A percentile compares a stretch with the other conserved stretches of the same genome.
phyloP scores from a whole-genome alignment of 2,113 vertebrate species.

The Calcarius ornatus region DNA sequence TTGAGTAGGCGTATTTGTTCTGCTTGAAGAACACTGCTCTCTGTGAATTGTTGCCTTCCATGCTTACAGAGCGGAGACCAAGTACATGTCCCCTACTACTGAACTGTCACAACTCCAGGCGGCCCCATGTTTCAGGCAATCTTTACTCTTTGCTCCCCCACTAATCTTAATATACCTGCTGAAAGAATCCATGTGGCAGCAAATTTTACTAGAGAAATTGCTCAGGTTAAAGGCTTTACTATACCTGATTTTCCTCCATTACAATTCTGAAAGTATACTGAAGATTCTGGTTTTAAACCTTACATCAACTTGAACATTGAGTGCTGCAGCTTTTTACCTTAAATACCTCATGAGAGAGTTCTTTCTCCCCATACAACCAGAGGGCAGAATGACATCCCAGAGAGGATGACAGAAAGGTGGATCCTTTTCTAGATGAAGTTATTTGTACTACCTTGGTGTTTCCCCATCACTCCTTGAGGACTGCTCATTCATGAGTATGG shows the following conservation, averaged over 20 bases:
- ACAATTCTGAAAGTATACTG: neutral
- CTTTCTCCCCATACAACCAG: neutral
- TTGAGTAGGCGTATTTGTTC: neutral
- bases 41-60: neutral
- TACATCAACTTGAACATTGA: fast-evolving
- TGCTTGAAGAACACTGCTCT: neutral
- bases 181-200: neutral
- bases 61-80: neutral
- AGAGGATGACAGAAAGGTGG: neutral
- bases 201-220: neutral
- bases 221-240: neutral
- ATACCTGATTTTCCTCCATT: neutral
- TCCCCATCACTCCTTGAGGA: neutral
- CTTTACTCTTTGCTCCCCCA: neutral
- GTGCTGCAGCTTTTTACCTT: neutral
- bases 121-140: neutral
- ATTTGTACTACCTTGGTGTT: neutral
- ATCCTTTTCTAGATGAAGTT: neutral
- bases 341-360: neutral
- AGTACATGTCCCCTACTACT: fast-evolving
- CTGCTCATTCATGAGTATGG: neutral
- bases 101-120: neutral
- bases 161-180: neutral
- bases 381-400: neutral
- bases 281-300: neutral